phyloP scores from a whole-genome alignment of 2,888 invertebrate species.

The Nephrotoma appendiculata region DNA sequence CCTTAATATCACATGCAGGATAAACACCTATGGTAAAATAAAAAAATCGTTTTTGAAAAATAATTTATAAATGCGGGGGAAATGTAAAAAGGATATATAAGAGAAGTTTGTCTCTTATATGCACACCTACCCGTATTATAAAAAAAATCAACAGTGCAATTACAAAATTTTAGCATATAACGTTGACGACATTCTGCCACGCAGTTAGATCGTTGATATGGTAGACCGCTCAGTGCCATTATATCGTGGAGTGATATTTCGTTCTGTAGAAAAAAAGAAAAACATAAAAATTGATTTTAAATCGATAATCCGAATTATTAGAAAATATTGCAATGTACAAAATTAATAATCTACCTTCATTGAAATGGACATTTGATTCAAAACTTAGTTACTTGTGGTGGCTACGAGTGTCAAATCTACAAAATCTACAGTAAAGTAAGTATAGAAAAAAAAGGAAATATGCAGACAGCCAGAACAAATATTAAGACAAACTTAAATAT shows the following conservation, averaged over 20 bases:
- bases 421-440: too few species aligned
- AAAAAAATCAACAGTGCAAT: slow-evolving; percentile 29
- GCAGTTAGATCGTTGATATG: slow-evolving; percentile 22
- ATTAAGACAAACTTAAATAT: too few species aligned
- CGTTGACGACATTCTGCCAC: slow-evolving; percentile 28
- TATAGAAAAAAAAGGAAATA: too few species aligned
- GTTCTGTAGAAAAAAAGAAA: neutral
- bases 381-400: too few species aligned
- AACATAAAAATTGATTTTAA: neutral
- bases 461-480: too few species aligned
- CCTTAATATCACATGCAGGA: slow-evolving; percentile 15
- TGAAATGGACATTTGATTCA: too few species aligned
- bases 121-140: slow-evolving; percentile 24
- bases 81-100: neutral
- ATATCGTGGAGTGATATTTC: neutral
- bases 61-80: neutral
- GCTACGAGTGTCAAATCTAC: too few species aligned
- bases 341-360: too few species aligned
- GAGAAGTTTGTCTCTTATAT: neutral
- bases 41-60: neutral
- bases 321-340: neutral
- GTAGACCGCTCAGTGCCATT: neutral
- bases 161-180: slow-evolving; percentile 25
- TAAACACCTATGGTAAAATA: slow-evolving; percentile 8
- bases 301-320: neutral